A percentile compares a stretch with the other conserved stretches of the same genome.
phyloP scores from a whole-genome alignment of 2,113 vertebrate species.

The Petaurus breviceps region DNA sequence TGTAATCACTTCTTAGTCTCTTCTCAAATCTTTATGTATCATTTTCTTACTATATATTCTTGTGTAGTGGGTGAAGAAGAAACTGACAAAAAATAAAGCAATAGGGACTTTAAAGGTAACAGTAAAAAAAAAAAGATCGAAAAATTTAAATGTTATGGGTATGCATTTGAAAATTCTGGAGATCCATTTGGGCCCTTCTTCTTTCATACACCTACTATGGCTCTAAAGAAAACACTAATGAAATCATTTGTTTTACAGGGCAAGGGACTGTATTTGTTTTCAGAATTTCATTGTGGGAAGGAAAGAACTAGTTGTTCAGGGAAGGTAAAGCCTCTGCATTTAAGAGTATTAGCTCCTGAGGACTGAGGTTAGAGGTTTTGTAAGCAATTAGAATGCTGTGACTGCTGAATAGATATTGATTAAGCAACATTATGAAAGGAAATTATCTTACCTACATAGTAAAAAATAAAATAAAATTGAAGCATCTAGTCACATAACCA shows the following conservation, averaged over 20 bases:
- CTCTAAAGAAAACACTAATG: not conserved
- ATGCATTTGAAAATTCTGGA: not conserved
- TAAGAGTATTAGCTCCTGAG: not conserved
- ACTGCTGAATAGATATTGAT: not conserved
- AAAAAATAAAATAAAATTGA: not conserved
- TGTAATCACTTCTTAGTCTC: not conserved
- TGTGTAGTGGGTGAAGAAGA: not conserved
- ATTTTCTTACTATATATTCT: not conserved
- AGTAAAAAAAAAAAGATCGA: slow-evolving; percentile 8
- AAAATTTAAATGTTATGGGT: not conserved
- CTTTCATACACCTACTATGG: not conserved
- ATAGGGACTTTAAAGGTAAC: not conserved
- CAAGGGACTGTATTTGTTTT: not conserved
- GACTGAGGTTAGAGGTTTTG: not conserved
- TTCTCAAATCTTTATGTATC: not conserved
- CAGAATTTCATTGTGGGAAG: not conserved
- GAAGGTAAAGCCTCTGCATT: not conserved
- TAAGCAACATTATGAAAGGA: not conserved
- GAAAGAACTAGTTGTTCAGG: not conserved
- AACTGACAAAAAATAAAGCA: not conserved
- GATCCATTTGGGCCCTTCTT: not conserved
- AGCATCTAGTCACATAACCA: not conserved
- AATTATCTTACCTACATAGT: not conserved
- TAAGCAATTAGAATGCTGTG: not conserved
- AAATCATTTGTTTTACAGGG: not conserved